Base-by-base conservation (phyloP, 2,797 vertebrate genomes). In the Varecia variegata region DNA sequence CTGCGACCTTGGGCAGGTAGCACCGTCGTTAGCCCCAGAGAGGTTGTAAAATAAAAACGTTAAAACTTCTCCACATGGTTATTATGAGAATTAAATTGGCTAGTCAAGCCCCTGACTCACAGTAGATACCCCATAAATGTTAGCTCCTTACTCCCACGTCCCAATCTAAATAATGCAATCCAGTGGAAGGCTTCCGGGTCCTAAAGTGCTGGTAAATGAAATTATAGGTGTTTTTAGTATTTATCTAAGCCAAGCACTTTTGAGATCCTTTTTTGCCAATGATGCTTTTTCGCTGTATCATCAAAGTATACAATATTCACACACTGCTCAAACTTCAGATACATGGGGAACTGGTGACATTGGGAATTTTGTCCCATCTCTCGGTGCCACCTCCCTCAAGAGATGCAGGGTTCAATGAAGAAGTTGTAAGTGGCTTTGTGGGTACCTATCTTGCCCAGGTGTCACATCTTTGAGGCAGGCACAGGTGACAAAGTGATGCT, bases 401-500 rank as follows among this genome's bases (percentile, higher is more conserved):
- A 97, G 85, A 92, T 0, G 0, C 0, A 0, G 5, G 7, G 7
- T 35, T 98, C 96, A 98, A 1, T 93, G 95, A 32, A 95, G 95
- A 96, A 95, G 74, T 9, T 96, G 93, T 13, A 68, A 0, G 11
- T 56, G 96, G 60, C 70, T 45, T 8, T 87, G 82, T 0, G 3
- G 85, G 32, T 56, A 77, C 13, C 93, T 80, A 10, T 97, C 97
- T 77, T 81, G 60, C 68, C 73, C 65, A 1, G 68, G 12, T 20
- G 92, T 27, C 88, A 50, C 0, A 0, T 97, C 94, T 90, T 74
- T 95, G 97, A 98, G 95, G 97, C 98, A 99, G 96, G 97, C 90
- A 95, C 98, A 98, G 85, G 98, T 94, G 77, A 97, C 95, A 82
- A 96, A 98, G 35, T 98, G 98, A 92, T 99, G 98, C 82, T 98